These are phyloP conservation scores for Leucophenga maculata DNA, from an alignment of 2,888 invertebrate genomes.

Conservation along the genomic window DNA sequence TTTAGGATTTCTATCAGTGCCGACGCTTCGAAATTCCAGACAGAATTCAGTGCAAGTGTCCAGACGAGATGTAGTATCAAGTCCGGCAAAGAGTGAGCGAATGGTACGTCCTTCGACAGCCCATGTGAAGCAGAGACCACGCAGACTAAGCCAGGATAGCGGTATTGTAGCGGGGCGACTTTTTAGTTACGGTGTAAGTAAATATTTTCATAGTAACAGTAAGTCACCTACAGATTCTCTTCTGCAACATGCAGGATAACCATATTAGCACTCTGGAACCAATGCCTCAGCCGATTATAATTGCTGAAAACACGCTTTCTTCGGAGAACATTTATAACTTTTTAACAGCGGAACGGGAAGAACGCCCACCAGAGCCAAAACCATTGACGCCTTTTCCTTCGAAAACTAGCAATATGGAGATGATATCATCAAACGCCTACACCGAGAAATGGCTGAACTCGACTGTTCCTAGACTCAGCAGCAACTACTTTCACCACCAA, in stretches of 20 bases:
- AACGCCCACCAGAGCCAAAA: constrained; percentile 22
- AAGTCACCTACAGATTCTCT: neutral
- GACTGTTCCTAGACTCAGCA: constrained; percentile 48
- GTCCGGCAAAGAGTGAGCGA: constrained; percentile 69
- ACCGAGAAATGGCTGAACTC: constrained; percentile 65
- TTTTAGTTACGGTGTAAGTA: constrained; percentile 58
- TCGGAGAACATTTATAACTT: constrained; percentile 53
- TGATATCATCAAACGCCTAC: constrained; percentile 41
- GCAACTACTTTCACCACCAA: constrained; percentile 30
- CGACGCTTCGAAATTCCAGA: constrained; percentile 60
- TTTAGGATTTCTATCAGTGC: constrained; percentile 68
- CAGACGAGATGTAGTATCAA: constrained; percentile 67
- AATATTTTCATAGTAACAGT: neutral
- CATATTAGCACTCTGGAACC: constrained; percentile 46
- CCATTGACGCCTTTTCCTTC: constrained; percentile 40
- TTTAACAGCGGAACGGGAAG: constrained; percentile 46
- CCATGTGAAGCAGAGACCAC: constrained; percentile 50
- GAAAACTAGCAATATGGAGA: constrained; percentile 30
- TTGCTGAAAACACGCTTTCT: constrained; percentile 19
- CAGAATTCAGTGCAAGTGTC: constrained; percentile 43
- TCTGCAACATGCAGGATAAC: constrained; percentile 46
- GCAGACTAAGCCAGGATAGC: constrained; percentile 71
- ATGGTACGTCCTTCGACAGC: constrained; percentile 44
- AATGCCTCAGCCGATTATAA: constrained; percentile 17
- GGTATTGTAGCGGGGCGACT: constrained; percentile 68